Evolutionary conservation across 2,113 vertebrate species (phyloP).

Genomic region (Percina caprodes): DNA sequence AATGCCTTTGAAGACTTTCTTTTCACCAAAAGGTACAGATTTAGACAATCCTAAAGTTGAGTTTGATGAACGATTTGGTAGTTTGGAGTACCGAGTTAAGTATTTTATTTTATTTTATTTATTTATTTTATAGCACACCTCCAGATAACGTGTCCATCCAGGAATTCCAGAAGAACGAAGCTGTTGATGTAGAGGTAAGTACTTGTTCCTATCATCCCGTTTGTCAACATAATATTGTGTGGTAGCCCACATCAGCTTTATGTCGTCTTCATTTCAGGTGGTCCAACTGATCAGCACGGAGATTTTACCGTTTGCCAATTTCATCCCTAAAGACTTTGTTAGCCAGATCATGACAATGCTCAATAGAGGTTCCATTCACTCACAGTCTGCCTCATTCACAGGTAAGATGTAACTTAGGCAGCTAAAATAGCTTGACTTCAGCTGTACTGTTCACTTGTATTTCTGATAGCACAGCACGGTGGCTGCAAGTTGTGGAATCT

Average conservation of each 20-base stretch:
- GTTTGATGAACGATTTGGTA: not conserved
- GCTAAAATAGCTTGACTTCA: not conserved
- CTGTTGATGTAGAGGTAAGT: conserved; percentile 94
- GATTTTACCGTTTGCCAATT: conserved; percentile 97
- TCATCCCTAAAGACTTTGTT: conserved; percentile 99
- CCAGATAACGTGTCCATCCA: conserved; percentile 99
- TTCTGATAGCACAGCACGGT: not conserved
- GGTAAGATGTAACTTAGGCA: conserved; percentile 80
- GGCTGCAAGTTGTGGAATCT: not conserved
- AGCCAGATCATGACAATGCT: conserved; percentile 99
- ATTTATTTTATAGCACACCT: conserved; percentile 84
- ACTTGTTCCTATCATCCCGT: not conserved
- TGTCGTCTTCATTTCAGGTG: conserved; percentile 85
- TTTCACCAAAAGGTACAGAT: conserved; percentile 95
- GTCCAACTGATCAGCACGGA: conserved; percentile 98
- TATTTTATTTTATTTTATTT: not conserved
- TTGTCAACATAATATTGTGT: not conserved
- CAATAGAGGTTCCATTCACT: conserved; percentile 98
- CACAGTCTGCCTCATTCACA: conserved; percentile 98
- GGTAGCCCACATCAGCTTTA: not conserved
- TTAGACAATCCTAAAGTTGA: not conserved
- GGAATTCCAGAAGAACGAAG: conserved; percentile 99
- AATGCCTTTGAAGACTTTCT: conserved; percentile 97
- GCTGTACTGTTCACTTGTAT: not conserved
- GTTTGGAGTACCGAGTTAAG: not conserved